Evolutionary conservation across 1,140 invertebrate species (phyloP).

Genomic region (Leptinotarsa lineolata): DNA sequence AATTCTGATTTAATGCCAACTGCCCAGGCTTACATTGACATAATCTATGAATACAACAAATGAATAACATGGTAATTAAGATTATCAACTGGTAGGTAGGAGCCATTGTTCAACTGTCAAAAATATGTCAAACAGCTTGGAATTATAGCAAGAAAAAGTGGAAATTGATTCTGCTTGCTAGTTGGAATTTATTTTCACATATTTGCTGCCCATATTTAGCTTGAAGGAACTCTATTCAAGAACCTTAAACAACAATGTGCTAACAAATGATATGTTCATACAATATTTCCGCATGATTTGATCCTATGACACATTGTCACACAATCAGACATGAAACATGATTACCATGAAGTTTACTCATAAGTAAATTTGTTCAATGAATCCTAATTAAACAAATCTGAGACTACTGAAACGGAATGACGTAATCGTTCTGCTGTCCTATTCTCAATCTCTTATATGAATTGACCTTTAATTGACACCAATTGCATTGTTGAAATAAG

Average conservation of each 20-base stretch:
- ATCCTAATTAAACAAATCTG: constrained; percentile 11
- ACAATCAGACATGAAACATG: constrained; percentile 9
- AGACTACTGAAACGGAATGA: constrained; percentile 5
- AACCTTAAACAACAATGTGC: neutral
- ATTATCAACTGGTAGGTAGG: too few relatives aligned
- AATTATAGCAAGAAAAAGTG: too few relatives aligned
- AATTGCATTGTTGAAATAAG: constrained; percentile 18
- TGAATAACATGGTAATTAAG: too few relatives aligned
- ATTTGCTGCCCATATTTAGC: too few relatives aligned
- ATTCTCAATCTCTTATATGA: constrained; percentile 1
- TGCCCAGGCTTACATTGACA: too few relatives aligned
- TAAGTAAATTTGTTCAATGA: constrained; percentile 11
- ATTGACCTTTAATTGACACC: constrained; percentile 10
- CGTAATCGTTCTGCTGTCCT: constrained; percentile 6
- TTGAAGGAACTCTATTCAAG: too few relatives aligned
- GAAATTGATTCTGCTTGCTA: too few relatives aligned
- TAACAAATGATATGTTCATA: neutral
- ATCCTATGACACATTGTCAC: neutral
- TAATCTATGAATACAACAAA: too few relatives aligned
- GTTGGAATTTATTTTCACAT: too few relatives aligned
- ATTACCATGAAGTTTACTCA: constrained; percentile 24
- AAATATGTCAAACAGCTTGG: too few relatives aligned
- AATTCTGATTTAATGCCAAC: too few relatives aligned
- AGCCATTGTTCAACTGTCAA: too few relatives aligned
- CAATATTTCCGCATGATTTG: neutral